These are phyloP conservation scores for Coreoperca whiteheadi DNA, from an alignment of 2,113 vertebrate genomes.

Conservation along the genomic window DNA sequence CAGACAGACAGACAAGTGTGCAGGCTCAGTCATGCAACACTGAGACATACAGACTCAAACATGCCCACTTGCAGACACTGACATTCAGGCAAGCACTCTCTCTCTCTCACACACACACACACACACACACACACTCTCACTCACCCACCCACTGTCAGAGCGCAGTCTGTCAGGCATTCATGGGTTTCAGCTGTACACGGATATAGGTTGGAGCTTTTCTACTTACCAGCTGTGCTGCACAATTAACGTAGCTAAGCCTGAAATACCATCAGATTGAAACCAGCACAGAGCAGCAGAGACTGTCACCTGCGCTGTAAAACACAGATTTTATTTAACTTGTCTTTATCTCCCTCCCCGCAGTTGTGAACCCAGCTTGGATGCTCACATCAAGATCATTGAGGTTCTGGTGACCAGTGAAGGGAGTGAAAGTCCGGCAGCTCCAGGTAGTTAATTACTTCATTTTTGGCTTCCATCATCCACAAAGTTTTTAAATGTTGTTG, in stretches of 20 bases:
- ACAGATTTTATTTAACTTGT: conserved; percentile 22
- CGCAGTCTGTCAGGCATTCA: conserved; percentile 21
- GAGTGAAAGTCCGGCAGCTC: conserved; percentile 91
- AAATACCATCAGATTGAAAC: conserved; percentile 61
- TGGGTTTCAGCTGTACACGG: conserved; percentile 40
- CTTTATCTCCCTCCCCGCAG: conserved; percentile 73
- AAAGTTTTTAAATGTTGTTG: neutral
- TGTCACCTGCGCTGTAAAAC: conserved; percentile 36
- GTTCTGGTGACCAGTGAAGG: conserved; percentile 93
- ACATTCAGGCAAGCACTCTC: conserved; percentile 12
- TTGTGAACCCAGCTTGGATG: conserved; percentile 90
- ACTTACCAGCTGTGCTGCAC: conserved; percentile 64
- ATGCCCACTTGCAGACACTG: conserved; percentile 14
- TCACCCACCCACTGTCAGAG: neutral
- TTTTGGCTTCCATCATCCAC: neutral
- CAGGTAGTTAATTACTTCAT: conserved; percentile 85
- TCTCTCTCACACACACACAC: neutral
- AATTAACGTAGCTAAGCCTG: conserved; percentile 62
- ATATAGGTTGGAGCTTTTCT: conserved; percentile 66
- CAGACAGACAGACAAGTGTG: conserved; percentile 49
- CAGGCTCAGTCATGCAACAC: conserved; percentile 44
- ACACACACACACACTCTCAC: neutral
- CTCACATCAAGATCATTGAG: conserved; percentile 91
- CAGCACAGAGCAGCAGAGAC: conserved; percentile 12
- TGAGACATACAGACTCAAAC: conserved; percentile 31